A percentile compares a stretch with the other conserved stretches of the same genome.
phyloP scores from a whole-genome alignment of 1,140 invertebrate genomes.

The Daktulosphaira vitifoliae region DNA sequence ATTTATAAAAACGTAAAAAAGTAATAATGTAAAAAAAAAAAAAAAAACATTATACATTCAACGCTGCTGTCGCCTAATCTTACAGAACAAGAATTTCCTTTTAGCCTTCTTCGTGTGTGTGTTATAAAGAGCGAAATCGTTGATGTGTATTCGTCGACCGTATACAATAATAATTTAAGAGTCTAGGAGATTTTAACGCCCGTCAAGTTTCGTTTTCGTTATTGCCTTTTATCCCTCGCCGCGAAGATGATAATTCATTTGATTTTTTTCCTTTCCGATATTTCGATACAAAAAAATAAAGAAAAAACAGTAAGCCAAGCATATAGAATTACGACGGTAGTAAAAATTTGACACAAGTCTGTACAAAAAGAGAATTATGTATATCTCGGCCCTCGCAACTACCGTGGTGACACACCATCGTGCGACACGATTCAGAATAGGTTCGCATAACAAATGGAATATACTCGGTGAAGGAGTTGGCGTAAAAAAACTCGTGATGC shows the following conservation, averaged over 20 bases:
- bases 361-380: not conserved
- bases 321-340: not conserved
- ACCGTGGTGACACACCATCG: no score
- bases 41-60: slow-evolving; percentile 32
- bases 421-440: no score
- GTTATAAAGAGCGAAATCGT: slow-evolving; percentile 25
- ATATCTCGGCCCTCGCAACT: no score
- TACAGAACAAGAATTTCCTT: slow-evolving; percentile 32
- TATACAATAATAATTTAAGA: not conserved
- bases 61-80: slow-evolving; percentile 28
- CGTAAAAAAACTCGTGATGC: no score
- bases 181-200: slow-evolving; percentile 32
- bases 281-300: not conserved
- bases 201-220: slow-evolving; percentile 33
- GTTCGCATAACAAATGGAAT: no score
- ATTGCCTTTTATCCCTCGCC: slow-evolving; percentile 12
- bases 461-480: no score
- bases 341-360: not conserved
- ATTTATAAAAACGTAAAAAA: slow-evolving; percentile 16
- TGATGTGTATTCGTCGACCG: slow-evolving; percentile 4
- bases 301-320: no score
- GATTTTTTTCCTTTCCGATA: not conserved
- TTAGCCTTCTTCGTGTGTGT: slow-evolving; percentile 12
- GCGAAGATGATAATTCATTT: slow-evolving; percentile 5
- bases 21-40: slow-evolving; percentile 5